Percentiles rank a stretch among this genome's conserved stretches.
Evolutionary conservation across 2,113 vertebrate genomes (phyloP).

Genomic region (Cyprinodon tularosa): DNA sequence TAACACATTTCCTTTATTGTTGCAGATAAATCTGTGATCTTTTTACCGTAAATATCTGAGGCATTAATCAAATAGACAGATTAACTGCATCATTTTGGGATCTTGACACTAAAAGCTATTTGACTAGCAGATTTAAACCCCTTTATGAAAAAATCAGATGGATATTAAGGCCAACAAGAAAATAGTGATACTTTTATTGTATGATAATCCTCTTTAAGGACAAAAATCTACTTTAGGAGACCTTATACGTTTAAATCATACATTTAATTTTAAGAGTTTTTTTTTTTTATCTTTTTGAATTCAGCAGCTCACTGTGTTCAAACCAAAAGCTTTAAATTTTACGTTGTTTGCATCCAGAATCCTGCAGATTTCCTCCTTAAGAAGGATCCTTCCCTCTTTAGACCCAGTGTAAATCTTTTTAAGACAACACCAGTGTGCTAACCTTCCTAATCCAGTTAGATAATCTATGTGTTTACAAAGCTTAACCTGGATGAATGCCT

Average conservation of each 20-base stretch:
- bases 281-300: background rate
- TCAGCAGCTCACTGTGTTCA: no score
- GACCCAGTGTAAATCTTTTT: background rate
- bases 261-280: background rate
- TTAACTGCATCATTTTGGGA: background rate
- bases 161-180: background rate
- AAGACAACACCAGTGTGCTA: conserved; percentile 3
- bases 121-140: background rate
- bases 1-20: no score
- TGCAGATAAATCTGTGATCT: no score
- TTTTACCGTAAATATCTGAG: background rate
- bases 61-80: background rate
- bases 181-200: background rate
- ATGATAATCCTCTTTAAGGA: background rate
- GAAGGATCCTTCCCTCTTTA: background rate
- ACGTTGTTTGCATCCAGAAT: background rate
- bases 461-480: conserved; percentile 53
- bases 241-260: background rate
- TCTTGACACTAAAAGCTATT: background rate
- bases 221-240: background rate
- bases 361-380: background rate
- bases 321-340: background rate
- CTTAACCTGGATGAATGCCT: conserved; percentile 10
- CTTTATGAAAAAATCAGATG: background rate
- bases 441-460: conserved; percentile 48